phyloP scores from a whole-genome alignment of 2,888 invertebrate genomes.

The Parnassius mnemosyne region DNA sequence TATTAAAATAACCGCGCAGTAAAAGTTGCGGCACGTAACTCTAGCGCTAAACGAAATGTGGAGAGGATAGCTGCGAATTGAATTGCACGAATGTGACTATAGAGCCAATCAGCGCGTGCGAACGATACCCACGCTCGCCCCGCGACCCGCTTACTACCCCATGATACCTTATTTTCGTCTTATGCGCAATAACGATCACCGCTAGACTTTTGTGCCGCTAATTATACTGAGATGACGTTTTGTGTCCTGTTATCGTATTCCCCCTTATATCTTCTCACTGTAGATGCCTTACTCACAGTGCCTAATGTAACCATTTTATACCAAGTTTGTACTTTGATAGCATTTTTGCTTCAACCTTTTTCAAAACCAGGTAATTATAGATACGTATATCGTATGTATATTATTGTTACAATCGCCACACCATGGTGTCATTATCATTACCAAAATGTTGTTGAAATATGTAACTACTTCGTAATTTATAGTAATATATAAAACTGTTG shows the following conservation, averaged over 20 bases:
- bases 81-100: too few species aligned
- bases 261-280: conserved; percentile 83
- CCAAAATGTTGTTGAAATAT: conserved; percentile 9
- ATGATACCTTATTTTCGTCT: too few species aligned
- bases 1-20: conserved; percentile 3
- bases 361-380: conserved; percentile 68
- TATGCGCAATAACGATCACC: too few species aligned
- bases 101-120: too few species aligned
- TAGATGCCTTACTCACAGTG: conserved; percentile 93
- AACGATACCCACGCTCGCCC: too few species aligned
- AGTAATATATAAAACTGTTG: conserved; percentile 18
- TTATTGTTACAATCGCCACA: conserved; percentile 32
- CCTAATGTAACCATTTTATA: conserved; percentile 82
- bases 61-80: too few species aligned
- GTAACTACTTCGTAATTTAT: conserved; percentile 15
- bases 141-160: too few species aligned
- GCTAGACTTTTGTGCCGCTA: too few species aligned
- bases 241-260: conserved; percentile 12
- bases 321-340: conserved; percentile 69
- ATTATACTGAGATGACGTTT: conserved; percentile 14
- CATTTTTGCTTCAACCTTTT: conserved; percentile 64
- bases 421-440: conserved; percentile 13
- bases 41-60: too few species aligned
- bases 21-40: too few species aligned
- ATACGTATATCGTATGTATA: conserved; percentile 41